phyloP scores from a whole-genome alignment of 2,797 vertebrate genomes.

The Xiphorhynchus erythropygius region DNA sequence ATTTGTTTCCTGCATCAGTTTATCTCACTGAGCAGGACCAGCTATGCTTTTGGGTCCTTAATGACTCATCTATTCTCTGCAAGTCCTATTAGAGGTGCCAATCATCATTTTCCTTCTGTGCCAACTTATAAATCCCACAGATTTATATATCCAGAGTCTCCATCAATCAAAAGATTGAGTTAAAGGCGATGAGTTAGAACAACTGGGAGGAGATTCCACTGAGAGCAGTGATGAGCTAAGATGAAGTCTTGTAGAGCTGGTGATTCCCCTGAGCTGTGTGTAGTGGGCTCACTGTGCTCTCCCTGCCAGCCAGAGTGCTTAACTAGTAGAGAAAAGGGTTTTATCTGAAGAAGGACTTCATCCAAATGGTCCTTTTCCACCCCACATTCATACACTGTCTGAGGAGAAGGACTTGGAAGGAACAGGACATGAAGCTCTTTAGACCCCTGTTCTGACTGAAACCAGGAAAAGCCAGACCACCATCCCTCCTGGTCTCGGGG shows the following conservation, averaged over 20 bases:
- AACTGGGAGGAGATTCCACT: neutral
- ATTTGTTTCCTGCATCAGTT: fast-evolving
- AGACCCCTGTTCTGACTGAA: neutral
- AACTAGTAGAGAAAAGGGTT: neutral
- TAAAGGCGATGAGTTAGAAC: neutral
- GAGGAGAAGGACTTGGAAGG: neutral
- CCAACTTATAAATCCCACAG: neutral
- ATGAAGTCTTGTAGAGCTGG: fast-evolving
- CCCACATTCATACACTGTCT: fast-evolving
- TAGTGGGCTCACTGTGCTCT: neutral
- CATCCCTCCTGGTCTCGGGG: fast-evolving
- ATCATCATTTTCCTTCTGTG: neutral
- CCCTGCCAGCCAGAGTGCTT: neutral
- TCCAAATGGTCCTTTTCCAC: neutral
- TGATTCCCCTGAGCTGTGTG: neutral
- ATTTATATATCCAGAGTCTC: neutral
- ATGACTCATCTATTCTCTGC: neutral
- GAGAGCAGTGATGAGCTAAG: neutral
- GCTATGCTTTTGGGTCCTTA: neutral
- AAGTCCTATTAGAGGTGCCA: neutral
- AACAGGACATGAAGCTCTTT: neutral
- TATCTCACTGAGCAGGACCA: fast-evolving
- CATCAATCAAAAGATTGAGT: neutral
- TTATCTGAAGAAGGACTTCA: neutral
- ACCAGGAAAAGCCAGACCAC: neutral